Percentiles rank a stretch among this genome's conserved stretches.
phyloP scores from a whole-genome alignment of 2,113 vertebrate species.

The Turnix velox region DNA sequence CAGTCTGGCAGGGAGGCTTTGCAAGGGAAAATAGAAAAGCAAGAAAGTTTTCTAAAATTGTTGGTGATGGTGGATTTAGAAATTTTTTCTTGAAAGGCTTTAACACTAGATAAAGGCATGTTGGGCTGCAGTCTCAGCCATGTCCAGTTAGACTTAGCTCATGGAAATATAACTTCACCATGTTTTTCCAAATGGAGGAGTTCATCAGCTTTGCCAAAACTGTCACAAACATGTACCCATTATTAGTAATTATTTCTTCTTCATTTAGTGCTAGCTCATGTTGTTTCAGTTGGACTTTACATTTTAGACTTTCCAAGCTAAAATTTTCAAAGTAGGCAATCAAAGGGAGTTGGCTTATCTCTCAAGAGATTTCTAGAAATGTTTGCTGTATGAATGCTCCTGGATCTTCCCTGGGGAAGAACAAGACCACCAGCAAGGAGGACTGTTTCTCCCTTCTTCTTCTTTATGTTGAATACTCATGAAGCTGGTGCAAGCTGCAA shows the following conservation, averaged over 20 bases:
- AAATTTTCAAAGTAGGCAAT: background rate
- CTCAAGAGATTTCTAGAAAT: background rate
- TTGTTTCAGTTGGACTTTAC: background rate
- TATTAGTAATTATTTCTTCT: background rate
- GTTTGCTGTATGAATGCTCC: background rate
- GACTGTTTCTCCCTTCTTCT: background rate
- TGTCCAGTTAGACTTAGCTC: fast-evolving
- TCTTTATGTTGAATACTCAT: background rate
- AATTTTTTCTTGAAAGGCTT: background rate
- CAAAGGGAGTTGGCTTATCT: background rate
- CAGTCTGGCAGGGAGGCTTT: background rate
- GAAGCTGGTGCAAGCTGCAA: background rate
- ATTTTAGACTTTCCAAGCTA: background rate
- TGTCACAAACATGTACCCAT: background rate
- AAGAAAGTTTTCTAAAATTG: background rate
- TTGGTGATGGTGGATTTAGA: background rate
- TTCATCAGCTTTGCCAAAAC: background rate
- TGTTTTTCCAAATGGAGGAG: background rate
- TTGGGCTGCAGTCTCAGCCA: background rate
- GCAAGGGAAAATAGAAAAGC: background rate
- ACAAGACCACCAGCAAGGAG: background rate
- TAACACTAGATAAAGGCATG: background rate
- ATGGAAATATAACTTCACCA: background rate
- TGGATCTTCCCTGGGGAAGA: background rate
- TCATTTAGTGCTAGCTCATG: background rate